Base-by-base conservation (phyloP, 2,888 invertebrate genomes). In the Brachylomia viminalis region DNA sequence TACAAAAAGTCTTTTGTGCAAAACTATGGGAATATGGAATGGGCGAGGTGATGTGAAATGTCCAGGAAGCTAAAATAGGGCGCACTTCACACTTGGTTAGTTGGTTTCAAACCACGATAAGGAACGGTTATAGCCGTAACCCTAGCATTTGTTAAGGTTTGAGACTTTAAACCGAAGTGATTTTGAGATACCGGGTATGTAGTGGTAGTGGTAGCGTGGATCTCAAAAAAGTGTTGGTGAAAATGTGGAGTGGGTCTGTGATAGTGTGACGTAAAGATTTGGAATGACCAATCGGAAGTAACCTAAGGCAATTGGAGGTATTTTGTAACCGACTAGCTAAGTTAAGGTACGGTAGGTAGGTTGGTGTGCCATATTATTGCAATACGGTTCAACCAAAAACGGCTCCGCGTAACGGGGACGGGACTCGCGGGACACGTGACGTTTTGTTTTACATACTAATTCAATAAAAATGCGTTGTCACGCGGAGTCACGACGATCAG, bases 101-200 rank as follows among this genome's bases (percentile, higher is more conserved):
- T 75, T 68, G 6, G 23, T 45, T 6, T 30, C 8, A 4, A 20
- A 30, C 38, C 15, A n/a, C 30, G 11, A 15, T 47, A 62, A 5
- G 33, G 38, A 38, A n/a, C 33, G 38, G 76, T 38, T 68, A 59
- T 33, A 75, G 30, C 11, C 23, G n/a, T n/a, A n/a, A n/a, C n/a
- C n/a, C n/a, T n/a, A n/a, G n/a, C n/a, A n/a, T 23, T 15, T 20
- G 8, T 27, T 42, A 13, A 27, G 17, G 38, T 27, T 58, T 52
- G 27, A 17, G 45, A 20, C 33, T 23, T 3, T n/a, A 11, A n/a
- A n/a, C 45, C 7, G 15, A 27, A 72, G 52, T 56, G 45, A 47
- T 56, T 52, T 27, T 38, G 3, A 13, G 3, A 38, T 30, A 52
- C 7, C 7, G n/a, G n/a, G n/a, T n/a, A n/a, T n/a, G n/a, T n/a